Evolutionary conservation across 1,140 invertebrate genomes (phyloP).

Genomic region (Globodera ellingtonae): DNA sequence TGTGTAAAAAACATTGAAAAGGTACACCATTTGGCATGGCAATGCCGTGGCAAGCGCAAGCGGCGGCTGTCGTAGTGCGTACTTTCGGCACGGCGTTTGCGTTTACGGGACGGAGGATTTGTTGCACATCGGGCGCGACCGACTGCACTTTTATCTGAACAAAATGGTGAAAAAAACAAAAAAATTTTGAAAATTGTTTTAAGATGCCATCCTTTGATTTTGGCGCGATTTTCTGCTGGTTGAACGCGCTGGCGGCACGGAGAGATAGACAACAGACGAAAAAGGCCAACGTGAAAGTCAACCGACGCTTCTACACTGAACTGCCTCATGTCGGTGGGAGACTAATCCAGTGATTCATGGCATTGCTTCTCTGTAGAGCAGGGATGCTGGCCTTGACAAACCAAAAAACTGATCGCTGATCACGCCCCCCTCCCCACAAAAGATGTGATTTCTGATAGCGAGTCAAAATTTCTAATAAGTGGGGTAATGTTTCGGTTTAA

Average conservation of each 20-base stretch:
- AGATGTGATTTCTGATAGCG: too few species aligned
- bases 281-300: not conserved
- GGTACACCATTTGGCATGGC: constrained; percentile 9
- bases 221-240: constrained; percentile 39
- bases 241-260: constrained; percentile 18
- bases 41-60: not conserved
- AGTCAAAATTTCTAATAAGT: too few species aligned
- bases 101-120: constrained; percentile 42
- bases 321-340: constrained; percentile 3
- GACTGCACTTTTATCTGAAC: constrained; percentile 35
- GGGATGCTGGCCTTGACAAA: too few species aligned
- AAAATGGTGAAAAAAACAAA: constrained; percentile 30
- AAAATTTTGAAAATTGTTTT: not conserved
- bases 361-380: too few species aligned
- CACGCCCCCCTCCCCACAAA: too few species aligned
- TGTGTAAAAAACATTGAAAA: not conserved
- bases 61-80: constrained; percentile 27
- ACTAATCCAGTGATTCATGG: too few species aligned
- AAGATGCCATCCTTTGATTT: constrained; percentile 43
- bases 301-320: constrained; percentile 5
- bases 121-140: constrained; percentile 1
- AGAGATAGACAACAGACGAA: constrained; percentile 1
- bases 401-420: too few species aligned
- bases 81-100: constrained; percentile 38
- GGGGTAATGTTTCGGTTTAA: too few species aligned